Evolutionary conservation across 2,888 invertebrate genomes (phyloP), one percentile per base, ranked within the genome.

Genomic region (Heliconius cydno): DNA sequence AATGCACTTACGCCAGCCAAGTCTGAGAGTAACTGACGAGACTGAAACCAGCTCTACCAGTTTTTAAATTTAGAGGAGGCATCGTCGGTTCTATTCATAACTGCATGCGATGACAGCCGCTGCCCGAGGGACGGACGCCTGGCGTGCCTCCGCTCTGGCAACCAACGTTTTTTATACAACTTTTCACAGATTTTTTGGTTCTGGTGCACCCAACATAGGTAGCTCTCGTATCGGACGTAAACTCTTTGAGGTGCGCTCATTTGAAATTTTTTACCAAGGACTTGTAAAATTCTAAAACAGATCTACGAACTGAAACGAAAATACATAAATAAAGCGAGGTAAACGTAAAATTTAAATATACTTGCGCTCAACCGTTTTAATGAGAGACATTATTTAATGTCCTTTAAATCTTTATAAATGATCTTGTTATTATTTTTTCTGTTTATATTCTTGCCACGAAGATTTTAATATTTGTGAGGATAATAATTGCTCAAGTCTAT

Each of bases 1-100:
- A 91, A 91, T 92, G 90, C 91, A 90, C 89, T 91, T 90, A 90
- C 85, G 85, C 86, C 85, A 85, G 85, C 85, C 85, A 85, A 87
- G 87, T 86, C 87, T 86, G 83, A 84, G 83, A 52, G 75, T 84
- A 86, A 87, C 87, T 89, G 89, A 89, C 89, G 86, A 86, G 85
- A 81, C 82, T 83, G 85, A 87, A 88, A 87, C 87, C 85, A 86
- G 84, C 85, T 87, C 86, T 86, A 80, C 83, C 84, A 85, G 84
- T 88, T 90, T 89, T 88, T 79, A 86, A 89, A 88, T 87, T 88
- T 86, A 84, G 84, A 84, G 80, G 82, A 81, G 38, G 66, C 76
- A 78, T 79, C 76, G 75, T 68, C 68, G 78, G 80, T 81, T 81
- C 46, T 84, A 87, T 88, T 87, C 86, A 86, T 85, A 88, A 87